Evolutionary conservation across 2,888 invertebrate species (phyloP).

Genomic region (Drosophila stalkeri): DNA sequence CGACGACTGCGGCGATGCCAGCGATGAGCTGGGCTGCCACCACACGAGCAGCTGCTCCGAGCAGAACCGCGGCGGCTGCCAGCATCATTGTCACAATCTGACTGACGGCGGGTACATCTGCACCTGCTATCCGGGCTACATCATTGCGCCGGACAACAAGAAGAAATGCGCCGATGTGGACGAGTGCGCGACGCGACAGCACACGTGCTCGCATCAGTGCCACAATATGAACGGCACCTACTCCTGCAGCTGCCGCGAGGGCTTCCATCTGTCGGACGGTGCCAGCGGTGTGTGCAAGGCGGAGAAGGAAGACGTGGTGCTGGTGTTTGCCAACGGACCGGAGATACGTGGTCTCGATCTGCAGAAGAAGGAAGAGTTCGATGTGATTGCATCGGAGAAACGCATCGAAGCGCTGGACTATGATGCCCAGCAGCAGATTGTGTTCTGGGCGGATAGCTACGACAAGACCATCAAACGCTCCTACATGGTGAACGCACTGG

Average conservation of each 20-base stretch:
- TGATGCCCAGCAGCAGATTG: conserved; percentile 92
- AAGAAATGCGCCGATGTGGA: conserved; percentile 95
- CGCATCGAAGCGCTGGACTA: conserved; percentile 96
- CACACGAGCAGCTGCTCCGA: conserved; percentile 88
- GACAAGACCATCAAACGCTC: conserved; percentile 96
- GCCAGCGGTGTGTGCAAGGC: conserved; percentile 94
- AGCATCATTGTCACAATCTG: conserved; percentile 95
- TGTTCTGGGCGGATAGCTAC: conserved; percentile 98
- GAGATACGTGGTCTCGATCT: conserved; percentile 92
- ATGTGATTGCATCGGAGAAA: conserved; percentile 93
- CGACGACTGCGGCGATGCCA: conserved; percentile 95
- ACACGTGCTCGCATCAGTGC: conserved; percentile 97
- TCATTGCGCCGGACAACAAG: conserved; percentile 91
- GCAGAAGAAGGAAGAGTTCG: conserved; percentile 89
- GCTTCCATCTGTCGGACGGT: conserved; percentile 91
- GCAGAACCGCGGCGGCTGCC: conserved; percentile 91
- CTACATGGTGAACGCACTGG: conserved; percentile 92
- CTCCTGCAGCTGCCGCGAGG: conserved; percentile 93
- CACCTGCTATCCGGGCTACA: conserved; percentile 94
- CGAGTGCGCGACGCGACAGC: conserved; percentile 93
- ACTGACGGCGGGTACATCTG: conserved; percentile 95
- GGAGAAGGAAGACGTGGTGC: conserved; percentile 88
- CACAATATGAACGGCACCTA: conserved; percentile 95
- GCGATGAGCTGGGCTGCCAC: conserved; percentile 96
- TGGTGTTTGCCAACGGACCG: conserved; percentile 93